phyloP scores from a whole-genome alignment of 2,888 invertebrate genomes.

The Peribatodes rhomboidaria region DNA sequence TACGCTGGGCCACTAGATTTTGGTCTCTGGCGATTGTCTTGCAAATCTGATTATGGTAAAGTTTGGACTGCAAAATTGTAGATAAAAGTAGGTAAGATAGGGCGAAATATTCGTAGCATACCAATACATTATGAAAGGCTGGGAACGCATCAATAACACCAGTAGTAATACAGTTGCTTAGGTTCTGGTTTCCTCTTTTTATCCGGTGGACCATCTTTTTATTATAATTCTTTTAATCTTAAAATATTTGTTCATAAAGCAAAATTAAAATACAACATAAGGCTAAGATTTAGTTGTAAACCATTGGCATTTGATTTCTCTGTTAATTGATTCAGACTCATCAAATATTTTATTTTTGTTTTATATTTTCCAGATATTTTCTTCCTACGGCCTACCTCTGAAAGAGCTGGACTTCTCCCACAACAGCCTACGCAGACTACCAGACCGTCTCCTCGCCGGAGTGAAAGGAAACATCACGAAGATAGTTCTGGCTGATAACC shows the following conservation, averaged over 20 bases:
- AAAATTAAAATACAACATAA: neutral
- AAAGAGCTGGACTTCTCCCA: constrained; percentile 93
- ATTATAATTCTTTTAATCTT: too few species aligned
- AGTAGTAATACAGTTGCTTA: too few species aligned
- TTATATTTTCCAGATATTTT: constrained; percentile 86
- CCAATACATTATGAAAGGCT: too few species aligned
- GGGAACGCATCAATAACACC: too few species aligned
- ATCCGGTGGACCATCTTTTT: too few species aligned
- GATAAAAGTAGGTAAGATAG: neutral
- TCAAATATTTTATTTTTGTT: too few species aligned
- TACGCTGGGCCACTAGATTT: constrained; percentile 17
- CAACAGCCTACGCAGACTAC: constrained; percentile 92
- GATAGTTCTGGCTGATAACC: constrained; percentile 91
- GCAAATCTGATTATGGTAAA: constrained; percentile 11
- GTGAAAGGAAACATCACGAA: constrained; percentile 89
- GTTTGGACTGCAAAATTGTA: constrained; percentile 12
- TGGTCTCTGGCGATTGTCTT: constrained; percentile 16
- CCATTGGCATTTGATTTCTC: neutral
- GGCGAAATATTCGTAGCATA: too few species aligned
- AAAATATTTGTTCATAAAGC: too few species aligned
- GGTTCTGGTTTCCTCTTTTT: too few species aligned
- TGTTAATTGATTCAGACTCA: too few species aligned
- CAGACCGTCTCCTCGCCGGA: constrained; percentile 91
- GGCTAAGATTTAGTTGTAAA: neutral
- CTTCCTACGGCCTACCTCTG: constrained; percentile 90